Conservation (phyloP, 2,797 vertebrate genomes). For the Hydrocynus forskahlii region DNA sequence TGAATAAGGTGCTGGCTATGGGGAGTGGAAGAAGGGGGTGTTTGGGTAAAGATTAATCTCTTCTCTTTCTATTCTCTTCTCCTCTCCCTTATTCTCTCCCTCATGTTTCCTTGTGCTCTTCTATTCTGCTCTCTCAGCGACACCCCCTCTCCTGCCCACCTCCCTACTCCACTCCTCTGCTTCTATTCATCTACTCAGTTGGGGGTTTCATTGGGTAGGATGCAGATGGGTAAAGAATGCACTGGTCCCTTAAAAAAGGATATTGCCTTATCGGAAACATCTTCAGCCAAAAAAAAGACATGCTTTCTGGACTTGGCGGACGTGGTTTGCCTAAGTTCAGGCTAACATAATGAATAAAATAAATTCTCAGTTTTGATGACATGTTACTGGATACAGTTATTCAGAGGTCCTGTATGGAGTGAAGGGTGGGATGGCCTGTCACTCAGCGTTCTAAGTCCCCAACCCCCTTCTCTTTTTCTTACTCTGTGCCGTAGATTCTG, state of each 20-base stretch:
- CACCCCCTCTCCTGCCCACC: conserved; percentile 41
- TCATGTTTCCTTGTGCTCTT: conserved; percentile 65
- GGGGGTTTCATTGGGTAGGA: conserved; percentile 67
- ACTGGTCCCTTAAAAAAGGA: conserved; percentile 45
- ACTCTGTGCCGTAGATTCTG: conserved; percentile 75
- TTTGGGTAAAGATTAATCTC: conserved; percentile 83
- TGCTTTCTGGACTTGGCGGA: conserved; percentile 4
- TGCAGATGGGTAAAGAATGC: conserved; percentile 57
- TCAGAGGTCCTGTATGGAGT: conserved; percentile 76
- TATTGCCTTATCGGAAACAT: conserved; percentile 11
- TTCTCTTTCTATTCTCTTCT: conserved; percentile 73
- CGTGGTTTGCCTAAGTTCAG: background rate
- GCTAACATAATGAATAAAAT: background rate
- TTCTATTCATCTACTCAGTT: conserved; percentile 75
- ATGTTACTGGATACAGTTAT: conserved; percentile 70
- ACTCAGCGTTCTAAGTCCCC: conserved; percentile 76
- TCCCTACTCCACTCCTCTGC: conserved; percentile 54
- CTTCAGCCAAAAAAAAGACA: background rate
- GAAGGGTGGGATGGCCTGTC: conserved; percentile 78
- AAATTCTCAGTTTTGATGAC: background rate
- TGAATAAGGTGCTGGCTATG: conserved; percentile 78
- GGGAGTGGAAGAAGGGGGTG: conserved; percentile 68
- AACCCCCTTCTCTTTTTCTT: conserved; percentile 65
- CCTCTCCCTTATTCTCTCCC: conserved; percentile 64
- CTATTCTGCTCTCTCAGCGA: conserved; percentile 62